Conservation (phyloP, 2,113 vertebrate species). For the Corythoichthys intestinalis region DNA sequence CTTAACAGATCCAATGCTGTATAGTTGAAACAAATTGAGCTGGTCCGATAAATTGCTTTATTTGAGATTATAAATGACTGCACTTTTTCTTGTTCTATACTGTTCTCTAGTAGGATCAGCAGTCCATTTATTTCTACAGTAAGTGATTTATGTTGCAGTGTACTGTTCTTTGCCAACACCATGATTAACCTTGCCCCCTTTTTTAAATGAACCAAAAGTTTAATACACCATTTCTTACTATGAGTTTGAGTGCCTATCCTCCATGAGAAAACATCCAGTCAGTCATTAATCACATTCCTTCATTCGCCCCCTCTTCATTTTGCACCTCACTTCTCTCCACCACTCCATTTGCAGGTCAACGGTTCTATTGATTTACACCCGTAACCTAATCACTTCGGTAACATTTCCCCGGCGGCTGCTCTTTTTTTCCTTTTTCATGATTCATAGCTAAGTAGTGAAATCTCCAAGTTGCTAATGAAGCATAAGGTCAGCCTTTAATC, state of each 20-base stretch:
- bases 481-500: slow-evolving; percentile 71
- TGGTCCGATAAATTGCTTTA: neutral
- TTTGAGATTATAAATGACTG: no score
- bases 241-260: slow-evolving; percentile 6
- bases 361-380: slow-evolving; percentile 68
- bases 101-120: neutral
- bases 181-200: neutral
- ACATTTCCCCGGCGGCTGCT: slow-evolving; percentile 59
- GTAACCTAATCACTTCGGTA: slow-evolving; percentile 69
- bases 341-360: slow-evolving; percentile 60
- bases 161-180: neutral
- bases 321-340: slow-evolving; percentile 36
- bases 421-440: slow-evolving; percentile 46
- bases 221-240: neutral
- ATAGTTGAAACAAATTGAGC: no score
- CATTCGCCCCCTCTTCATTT: slow-evolving; percentile 49
- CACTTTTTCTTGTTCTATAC: neutral
- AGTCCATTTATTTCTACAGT: neutral
- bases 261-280: slow-evolving; percentile 29
- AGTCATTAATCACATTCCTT: slow-evolving; percentile 55
- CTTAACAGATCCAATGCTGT: no score
- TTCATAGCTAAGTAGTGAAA: slow-evolving; percentile 63
- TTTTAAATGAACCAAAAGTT: slow-evolving; percentile 11
- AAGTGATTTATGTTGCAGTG: neutral
- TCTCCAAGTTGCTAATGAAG: slow-evolving; percentile 69